These are phyloP conservation scores for Ahaetulla prasina DNA, from an alignment of 2,113 vertebrate genomes.

Conservation along the genomic window DNA sequence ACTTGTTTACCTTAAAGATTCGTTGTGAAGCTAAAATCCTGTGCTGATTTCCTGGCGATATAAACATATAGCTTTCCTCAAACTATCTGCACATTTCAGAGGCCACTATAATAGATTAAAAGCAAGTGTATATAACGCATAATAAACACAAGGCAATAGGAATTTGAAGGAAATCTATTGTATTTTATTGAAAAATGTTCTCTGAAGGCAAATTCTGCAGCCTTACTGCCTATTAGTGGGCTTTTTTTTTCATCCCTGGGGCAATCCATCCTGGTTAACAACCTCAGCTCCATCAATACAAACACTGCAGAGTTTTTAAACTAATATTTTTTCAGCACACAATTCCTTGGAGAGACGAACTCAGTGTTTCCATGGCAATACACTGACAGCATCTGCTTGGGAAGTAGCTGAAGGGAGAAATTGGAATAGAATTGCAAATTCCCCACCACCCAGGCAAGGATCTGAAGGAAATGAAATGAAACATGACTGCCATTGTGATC, in stretches of 20 bases:
- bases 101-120: neutral
- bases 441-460: conserved; percentile 54
- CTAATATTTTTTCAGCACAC: conserved; percentile 70
- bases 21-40: neutral
- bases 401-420: conserved; percentile 67
- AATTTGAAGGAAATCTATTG: neutral
- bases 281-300: conserved; percentile 59
- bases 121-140: neutral
- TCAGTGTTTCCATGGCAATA: conserved; percentile 67
- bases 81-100: neutral
- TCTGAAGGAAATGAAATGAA: conserved; percentile 45
- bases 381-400: conserved; percentile 69
- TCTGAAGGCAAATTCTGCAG: conserved; percentile 6
- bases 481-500: conserved; percentile 21
- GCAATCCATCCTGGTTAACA: conserved; percentile 60
- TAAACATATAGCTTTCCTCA: neutral
- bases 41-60: neutral
- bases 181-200: neutral
- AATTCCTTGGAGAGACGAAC: conserved; percentile 63
- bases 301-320: conserved; percentile 67
- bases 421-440: conserved; percentile 71
- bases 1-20: neutral
- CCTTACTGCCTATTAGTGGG: conserved; percentile 17
- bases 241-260: conserved; percentile 53
- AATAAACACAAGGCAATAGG: conserved; percentile 11